A percentile compares a stretch with the other conserved stretches of the same genome.
Evolutionary conservation across 2,113 vertebrate genomes (phyloP).

Genomic region (Aptenodytes forsteri): DNA sequence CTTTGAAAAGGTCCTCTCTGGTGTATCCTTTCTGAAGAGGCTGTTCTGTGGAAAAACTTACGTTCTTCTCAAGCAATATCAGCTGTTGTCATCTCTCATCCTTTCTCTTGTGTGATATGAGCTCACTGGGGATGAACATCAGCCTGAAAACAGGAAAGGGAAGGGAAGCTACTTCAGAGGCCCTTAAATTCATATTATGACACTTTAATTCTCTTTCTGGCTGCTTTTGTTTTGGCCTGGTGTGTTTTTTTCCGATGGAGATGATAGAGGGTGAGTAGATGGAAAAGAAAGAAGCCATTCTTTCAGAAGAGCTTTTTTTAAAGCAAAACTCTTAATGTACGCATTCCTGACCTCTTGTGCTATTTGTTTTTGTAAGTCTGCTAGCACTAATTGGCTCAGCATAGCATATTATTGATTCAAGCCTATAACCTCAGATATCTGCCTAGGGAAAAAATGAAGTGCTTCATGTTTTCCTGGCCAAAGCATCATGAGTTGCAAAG

Average conservation of each 20-base stretch:
- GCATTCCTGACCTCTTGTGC: constrained; percentile 21
- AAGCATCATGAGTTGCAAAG: not conserved
- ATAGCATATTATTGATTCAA: not conserved
- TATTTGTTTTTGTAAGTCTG: not conserved
- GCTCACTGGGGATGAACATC: not conserved
- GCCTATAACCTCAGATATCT: not conserved
- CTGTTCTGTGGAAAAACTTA: not conserved
- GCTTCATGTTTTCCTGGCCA: not conserved
- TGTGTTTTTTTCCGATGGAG: constrained; percentile 35
- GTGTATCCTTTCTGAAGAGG: not conserved
- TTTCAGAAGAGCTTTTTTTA: not conserved
- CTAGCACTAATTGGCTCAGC: not conserved
- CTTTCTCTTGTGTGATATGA: not conserved
- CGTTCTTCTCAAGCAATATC: not conserved
- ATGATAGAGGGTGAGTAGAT: not conserved
- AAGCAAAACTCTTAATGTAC: not conserved
- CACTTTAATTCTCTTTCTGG: constrained; percentile 50
- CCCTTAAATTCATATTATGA: constrained; percentile 40
- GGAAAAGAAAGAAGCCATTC: not conserved
- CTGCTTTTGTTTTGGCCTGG: constrained; percentile 24
- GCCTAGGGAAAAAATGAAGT: not conserved
- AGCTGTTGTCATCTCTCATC: not conserved
- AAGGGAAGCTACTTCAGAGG: constrained; percentile 46
- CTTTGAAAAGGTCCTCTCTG: not conserved
- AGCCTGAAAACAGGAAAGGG: constrained; percentile 59